A percentile compares a stretch with the other conserved stretches of the same genome.
Evolutionary conservation across 2,797 vertebrate species (phyloP).

Genomic region (Triplophysa bombifrons): DNA sequence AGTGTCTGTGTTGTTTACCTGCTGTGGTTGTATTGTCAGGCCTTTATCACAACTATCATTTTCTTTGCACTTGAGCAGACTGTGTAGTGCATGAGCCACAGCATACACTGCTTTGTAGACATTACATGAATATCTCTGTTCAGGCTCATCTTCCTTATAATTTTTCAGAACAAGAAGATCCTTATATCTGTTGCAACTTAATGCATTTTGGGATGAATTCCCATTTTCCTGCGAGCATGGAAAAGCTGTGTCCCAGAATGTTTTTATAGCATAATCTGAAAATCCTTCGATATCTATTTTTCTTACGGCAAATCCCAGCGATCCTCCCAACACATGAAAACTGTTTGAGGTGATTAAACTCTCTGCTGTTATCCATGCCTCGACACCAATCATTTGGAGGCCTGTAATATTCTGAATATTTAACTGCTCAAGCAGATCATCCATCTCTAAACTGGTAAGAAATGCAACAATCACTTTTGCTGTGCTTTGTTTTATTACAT

Average conservation of each 20-base stretch:
- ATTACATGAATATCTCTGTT: conserved; percentile 71
- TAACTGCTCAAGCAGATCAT: conserved; percentile 69
- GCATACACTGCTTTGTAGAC: conserved; percentile 77
- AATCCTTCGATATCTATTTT: conserved; percentile 70
- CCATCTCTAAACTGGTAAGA: conserved; percentile 72
- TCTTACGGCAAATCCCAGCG: conserved; percentile 73
- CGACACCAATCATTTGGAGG: conserved; percentile 74
- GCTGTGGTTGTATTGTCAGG: conserved; percentile 17
- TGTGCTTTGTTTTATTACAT: conserved; percentile 68
- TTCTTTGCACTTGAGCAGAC: conserved; percentile 49
- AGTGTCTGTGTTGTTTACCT: conserved; percentile 2
- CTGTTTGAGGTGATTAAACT: conserved; percentile 72
- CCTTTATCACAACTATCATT: conserved; percentile 62
- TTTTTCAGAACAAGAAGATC: conserved; percentile 63
- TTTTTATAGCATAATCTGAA: conserved; percentile 64
- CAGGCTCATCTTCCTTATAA: conserved; percentile 67
- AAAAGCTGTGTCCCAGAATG: conserved; percentile 71
- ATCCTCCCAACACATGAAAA: conserved; percentile 70
- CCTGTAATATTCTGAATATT: conserved; percentile 70
- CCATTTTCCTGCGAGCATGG: conserved; percentile 53
- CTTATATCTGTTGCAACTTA: conserved; percentile 59
- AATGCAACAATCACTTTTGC: conserved; percentile 73
- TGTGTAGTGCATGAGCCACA: conserved; percentile 72
- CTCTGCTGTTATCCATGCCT: conserved; percentile 78
- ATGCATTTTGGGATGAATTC: neutral